phyloP scores from a whole-genome alignment of 1,140 invertebrate genomes.

The Cotesia vestalis region DNA sequence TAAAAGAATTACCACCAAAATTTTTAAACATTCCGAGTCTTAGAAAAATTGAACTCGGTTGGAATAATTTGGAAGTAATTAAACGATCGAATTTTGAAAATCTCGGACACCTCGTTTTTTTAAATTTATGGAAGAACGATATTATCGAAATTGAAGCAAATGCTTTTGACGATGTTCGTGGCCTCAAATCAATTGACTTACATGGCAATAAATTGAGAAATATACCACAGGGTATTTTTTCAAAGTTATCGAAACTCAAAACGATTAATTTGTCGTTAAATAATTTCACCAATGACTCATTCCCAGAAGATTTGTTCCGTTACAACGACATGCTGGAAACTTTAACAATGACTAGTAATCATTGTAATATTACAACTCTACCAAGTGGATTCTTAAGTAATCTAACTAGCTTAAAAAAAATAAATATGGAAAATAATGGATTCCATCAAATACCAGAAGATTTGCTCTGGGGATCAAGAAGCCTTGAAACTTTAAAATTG shows the following conservation, averaged over 20 bases:
- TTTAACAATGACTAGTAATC: slow-evolving; percentile 59
- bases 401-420: slow-evolving; percentile 65
- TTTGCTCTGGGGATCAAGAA: slow-evolving; percentile 67
- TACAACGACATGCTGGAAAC: slow-evolving; percentile 66
- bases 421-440: slow-evolving; percentile 65
- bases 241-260: slow-evolving; percentile 67
- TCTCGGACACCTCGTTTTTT: slow-evolving; percentile 66
- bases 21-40: slow-evolving; percentile 66
- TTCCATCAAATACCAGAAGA: slow-evolving; percentile 68
- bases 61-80: slow-evolving; percentile 69
- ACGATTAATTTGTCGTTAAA: slow-evolving; percentile 71
- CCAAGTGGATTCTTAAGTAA: slow-evolving; percentile 68
- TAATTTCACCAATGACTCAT: slow-evolving; percentile 62
- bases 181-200: slow-evolving; percentile 70
- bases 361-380: slow-evolving; percentile 65
- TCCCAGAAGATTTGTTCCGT: slow-evolving; percentile 70
- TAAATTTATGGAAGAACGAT: slow-evolving; percentile 74
- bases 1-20: slow-evolving; percentile 66
- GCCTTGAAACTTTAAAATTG: slow-evolving; percentile 68
- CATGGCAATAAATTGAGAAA: slow-evolving; percentile 70
- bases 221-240: slow-evolving; percentile 68
- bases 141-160: slow-evolving; percentile 69
- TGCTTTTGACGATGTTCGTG: slow-evolving; percentile 69
- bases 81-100: slow-evolving; percentile 70
- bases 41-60: slow-evolving; percentile 70